Conservation (phyloP, 2,797 vertebrate species). For the Peromyscus attwateri region DNA sequence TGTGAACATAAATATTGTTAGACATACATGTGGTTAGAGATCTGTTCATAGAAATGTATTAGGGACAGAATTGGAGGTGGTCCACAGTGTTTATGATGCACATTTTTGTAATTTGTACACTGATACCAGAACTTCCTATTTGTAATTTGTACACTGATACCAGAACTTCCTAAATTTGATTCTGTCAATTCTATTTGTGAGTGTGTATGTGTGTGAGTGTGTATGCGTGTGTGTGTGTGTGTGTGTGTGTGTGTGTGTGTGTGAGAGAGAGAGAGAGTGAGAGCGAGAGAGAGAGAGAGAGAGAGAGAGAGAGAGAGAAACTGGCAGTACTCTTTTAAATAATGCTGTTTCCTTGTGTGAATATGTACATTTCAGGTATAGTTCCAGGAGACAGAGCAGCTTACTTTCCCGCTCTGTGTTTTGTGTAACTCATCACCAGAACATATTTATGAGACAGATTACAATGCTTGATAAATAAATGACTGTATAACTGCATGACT, state of each 20-base stretch:
- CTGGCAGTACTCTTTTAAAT: neutral
- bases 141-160: neutral
- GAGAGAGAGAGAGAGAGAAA: neutral
- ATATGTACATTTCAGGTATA: neutral
- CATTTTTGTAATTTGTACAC: neutral
- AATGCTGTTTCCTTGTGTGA: neutral
- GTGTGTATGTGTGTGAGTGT: too few relatives aligned
- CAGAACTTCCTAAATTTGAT: neutral
- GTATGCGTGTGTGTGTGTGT: neutral
- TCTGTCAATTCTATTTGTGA: neutral
- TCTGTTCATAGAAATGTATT: neutral
- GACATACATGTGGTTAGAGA: neutral
- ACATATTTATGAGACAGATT: slow-evolving; percentile 34
- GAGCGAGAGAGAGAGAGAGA: too few relatives aligned
- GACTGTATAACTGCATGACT: neutral
- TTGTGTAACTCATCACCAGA: slow-evolving; percentile 32
- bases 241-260: neutral
- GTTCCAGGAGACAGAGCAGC: neutral
- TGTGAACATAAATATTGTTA: neutral
- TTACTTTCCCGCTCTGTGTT: neutral
- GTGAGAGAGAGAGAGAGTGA: too few relatives aligned
- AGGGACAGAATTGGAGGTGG: neutral
- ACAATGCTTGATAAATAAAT: slow-evolving; percentile 68
- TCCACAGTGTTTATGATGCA: neutral
- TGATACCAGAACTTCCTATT: neutral